These are phyloP conservation scores for Phataginus tetradactyla DNA, from an alignment of 2,797 vertebrate genomes.

Conservation along the genomic window DNA sequence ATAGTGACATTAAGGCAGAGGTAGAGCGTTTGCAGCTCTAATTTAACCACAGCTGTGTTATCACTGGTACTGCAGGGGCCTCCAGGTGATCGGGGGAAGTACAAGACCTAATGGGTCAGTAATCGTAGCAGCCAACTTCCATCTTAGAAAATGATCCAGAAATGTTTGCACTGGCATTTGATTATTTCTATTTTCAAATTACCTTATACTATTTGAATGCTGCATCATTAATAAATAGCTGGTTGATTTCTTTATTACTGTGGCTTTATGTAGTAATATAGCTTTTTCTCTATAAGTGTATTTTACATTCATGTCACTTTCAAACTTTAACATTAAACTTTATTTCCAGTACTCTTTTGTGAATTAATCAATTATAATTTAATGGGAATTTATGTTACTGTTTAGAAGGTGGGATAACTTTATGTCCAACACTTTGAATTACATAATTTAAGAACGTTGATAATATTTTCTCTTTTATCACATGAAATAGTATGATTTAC, in stretches of 20 bases:
- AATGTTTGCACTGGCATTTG: neutral
- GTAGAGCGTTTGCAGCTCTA: neutral
- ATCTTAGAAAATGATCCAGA: neutral
- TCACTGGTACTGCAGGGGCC: neutral
- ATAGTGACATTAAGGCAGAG: neutral
- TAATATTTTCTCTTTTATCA: neutral
- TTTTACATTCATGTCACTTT: neutral
- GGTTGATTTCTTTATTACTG: neutral
- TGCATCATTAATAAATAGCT: neutral
- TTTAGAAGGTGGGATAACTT: neutral
- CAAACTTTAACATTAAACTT: constrained; percentile 52
- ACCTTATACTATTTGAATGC: neutral
- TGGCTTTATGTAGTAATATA: neutral
- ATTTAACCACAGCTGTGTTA: neutral
- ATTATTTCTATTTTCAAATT: neutral
- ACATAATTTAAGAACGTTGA: neutral
- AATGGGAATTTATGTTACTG: neutral
- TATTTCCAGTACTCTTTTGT: constrained; percentile 19
- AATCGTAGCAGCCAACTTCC: neutral
- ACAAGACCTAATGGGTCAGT: neutral
- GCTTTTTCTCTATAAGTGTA: neutral
- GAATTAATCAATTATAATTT: neutral
- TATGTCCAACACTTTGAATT: constrained; percentile 3
- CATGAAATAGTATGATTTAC: neutral
- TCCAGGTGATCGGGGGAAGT: neutral